Evolutionary conservation across 2,888 invertebrate genomes (phyloP), one percentile per base, ranked within the genome.

Genomic region (Oasisia sp.): DNA sequence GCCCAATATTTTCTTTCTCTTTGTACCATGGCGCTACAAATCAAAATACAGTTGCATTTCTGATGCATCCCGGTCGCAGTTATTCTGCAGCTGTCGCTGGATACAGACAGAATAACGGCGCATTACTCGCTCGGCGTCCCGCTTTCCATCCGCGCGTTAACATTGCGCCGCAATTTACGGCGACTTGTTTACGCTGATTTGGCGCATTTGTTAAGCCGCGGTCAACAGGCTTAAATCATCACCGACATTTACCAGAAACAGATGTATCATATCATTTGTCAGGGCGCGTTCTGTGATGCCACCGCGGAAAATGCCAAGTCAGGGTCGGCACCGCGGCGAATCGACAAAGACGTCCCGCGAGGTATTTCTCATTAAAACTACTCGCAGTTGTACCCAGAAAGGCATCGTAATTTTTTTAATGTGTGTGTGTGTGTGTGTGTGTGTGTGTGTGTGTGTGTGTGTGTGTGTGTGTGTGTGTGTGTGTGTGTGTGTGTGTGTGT

Each of bases 141-240:
- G 74, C 19, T 74, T 5, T 19, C 19, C n/a, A 74, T n/a, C 19
- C 74, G n/a, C 74, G n/a, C 27, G 27, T 74, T 74, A 74, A 74
- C 74, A 74, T n/a, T 74, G 74, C 74, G 74, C 74, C n/a, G n/a
- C 74, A 74, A n/a, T 74, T 74, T 74, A 74, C 74, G n/a, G 74
- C 74, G 74, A 74, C 74, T 19, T 74, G 74, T 74, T 74, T 74
- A 74, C 7, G 74, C 74, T 74, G 74, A 74, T 74, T 74, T 74
- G 74, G 74, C n/a, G 74, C 74, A 74, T 74, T 74, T 74, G 74
- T 74, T 74, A 74, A 74, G 74, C 74, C 74, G 74, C 74, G 74
- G 27, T 74, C 74, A 74, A 74, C 74, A 74, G n/a, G 19, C 19
- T 74, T 74, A 74, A 74, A 74, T n/a, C 74, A 74, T 74, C 7